Evolutionary conservation across 2,113 vertebrate genomes (phyloP), one percentile per base, ranked within the genome.

Genomic region (Pelmatolapia mariae): DNA sequence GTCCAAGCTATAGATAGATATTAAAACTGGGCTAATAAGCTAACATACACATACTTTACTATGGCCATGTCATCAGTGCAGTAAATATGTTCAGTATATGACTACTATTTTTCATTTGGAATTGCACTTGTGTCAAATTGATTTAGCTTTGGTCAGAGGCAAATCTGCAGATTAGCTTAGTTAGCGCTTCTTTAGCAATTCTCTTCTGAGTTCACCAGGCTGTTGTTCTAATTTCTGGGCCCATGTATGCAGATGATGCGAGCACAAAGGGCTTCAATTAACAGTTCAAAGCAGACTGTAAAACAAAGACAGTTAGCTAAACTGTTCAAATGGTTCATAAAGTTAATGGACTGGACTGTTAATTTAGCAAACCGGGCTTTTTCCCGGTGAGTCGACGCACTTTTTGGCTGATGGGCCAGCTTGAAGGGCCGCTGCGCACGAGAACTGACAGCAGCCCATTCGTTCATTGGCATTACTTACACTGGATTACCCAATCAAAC

Each of bases 11-110:
- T 2, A 36, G 31, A 63, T 0, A n/a, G 10, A n/a, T 63, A 63
- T 36, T 36, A 63, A 43, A 71, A 10, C 66, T 68, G n/a, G 36
- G 66, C n/a, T 63, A 36, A 26, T 9, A 73, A 73, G 40, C 40
- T 73, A 76, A 29, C 22, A 10, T 29, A 2, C 6, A 5, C 6
- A 29, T 26, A 73, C 22, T 73, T 26, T 26, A 45, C 3, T 43
- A 26, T 16, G 13, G 63, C 12, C 66, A 71, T 24, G 36, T 24
- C n/a, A 71, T 71, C 38, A 24, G 40, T 45, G 38, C 38, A 71
- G 40, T 45, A 71, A 71, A 71, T 71, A 40, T 68, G 19, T 24
- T 68, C n/a, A 71, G n/a, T 43, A 24, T 22, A 24, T 71, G 38
- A 71, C 3, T 12, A 71, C 4, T 3, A 40, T 13, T 0, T 24